A percentile compares a stretch with the other conserved stretches of the same genome.
These are phyloP conservation scores for Brachyistius frenatus DNA, from an alignment of 2,113 vertebrate genomes.

Conservation along the genomic window DNA sequence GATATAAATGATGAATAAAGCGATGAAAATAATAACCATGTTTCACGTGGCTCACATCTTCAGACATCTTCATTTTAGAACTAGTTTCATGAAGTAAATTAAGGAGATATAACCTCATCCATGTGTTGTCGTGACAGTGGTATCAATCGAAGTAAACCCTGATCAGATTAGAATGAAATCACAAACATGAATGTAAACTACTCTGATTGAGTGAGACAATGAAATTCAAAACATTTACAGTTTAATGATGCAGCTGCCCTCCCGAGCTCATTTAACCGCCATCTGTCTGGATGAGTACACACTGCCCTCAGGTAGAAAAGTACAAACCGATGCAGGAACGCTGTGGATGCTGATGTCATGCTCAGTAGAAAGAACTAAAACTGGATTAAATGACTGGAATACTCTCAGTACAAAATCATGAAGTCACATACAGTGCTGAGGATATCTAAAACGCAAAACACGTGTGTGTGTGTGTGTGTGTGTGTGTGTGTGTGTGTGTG, in stretches of 20 bases:
- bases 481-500: too few relatives aligned
- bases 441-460: slow-evolving; percentile 65
- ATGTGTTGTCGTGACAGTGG: too few relatives aligned
- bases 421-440: slow-evolving; percentile 52
- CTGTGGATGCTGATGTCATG: slow-evolving; percentile 35
- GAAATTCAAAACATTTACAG: not conserved
- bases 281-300: slow-evolving; percentile 48
- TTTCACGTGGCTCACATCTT: too few relatives aligned
- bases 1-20: too few relatives aligned
- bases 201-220: not conserved
- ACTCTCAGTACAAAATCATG: slow-evolving; percentile 54
- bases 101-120: too few relatives aligned
- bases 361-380: slow-evolving; percentile 47
- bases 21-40: too few relatives aligned
- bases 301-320: slow-evolving; percentile 72
- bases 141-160: not conserved
- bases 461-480: too few relatives aligned
- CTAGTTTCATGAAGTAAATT: too few relatives aligned
- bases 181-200: too few relatives aligned
- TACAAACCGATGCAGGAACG: slow-evolving; percentile 49
- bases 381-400: slow-evolving; percentile 41
- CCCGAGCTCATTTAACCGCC: not conserved
- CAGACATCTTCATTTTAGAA: too few relatives aligned
- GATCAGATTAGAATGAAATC: not conserved
- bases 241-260: not conserved